phyloP scores from a whole-genome alignment of 1,140 invertebrate genomes.

The Macrotrachela quadricornifera region DNA sequence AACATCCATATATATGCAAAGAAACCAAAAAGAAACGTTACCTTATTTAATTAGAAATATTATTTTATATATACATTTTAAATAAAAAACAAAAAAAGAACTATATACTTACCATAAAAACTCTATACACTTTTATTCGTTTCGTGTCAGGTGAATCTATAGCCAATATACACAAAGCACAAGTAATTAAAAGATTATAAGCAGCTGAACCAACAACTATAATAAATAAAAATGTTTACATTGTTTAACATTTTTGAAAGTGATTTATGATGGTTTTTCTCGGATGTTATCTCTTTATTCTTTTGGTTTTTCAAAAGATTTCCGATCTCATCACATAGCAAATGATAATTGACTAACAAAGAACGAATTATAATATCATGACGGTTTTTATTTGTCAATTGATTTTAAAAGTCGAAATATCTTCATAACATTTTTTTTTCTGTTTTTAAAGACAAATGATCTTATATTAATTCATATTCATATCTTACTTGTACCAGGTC shows the following conservation, averaged over 20 bases:
- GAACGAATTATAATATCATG: background rate
- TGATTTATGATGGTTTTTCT: too few relatives aligned
- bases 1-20: slow-evolving; percentile 45
- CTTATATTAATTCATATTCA: slow-evolving; percentile 26
- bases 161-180: slow-evolving; percentile 23
- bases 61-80: background rate
- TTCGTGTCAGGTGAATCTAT: slow-evolving; percentile 18
- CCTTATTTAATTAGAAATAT: background rate
- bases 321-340: too few relatives aligned
- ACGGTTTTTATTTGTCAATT: background rate
- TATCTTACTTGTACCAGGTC: slow-evolving; percentile 44
- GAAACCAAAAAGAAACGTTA: slow-evolving; percentile 37
- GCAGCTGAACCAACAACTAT: slow-evolving; percentile 33
- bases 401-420: background rate
- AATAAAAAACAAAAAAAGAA: too few relatives aligned
- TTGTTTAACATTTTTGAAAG: too few relatives aligned
- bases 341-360: too few relatives aligned
- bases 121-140: slow-evolving; percentile 28
- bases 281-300: too few relatives aligned
- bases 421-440: too few relatives aligned
- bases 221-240: too few relatives aligned
- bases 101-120: slow-evolving; percentile 23
- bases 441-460: too few relatives aligned
- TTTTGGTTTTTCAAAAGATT: too few relatives aligned
- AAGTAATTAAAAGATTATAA: slow-evolving; percentile 33